Percentiles rank a stretch among this genome's conserved stretches.
These are phyloP conservation scores for Junco hyemalis DNA, from an alignment of 2,113 vertebrate species.

Conservation along the genomic window DNA sequence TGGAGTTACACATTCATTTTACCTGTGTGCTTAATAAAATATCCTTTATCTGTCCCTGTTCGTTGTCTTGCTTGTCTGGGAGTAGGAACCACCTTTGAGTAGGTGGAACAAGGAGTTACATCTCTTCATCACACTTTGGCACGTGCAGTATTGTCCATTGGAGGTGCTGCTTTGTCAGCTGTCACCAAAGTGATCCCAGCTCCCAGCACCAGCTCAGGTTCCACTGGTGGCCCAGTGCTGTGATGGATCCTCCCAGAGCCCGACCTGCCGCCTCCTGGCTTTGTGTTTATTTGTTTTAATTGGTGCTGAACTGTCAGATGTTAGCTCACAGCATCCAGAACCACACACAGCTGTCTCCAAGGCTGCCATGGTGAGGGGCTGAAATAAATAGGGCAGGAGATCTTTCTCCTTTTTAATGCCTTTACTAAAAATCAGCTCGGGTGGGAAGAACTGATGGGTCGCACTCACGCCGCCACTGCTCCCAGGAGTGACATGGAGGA, in stretches of 20 bases:
- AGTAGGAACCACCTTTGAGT: neutral
- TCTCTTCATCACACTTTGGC: neutral
- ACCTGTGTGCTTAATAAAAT: neutral
- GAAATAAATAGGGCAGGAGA: too few species aligned
- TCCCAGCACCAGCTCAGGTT: accelerated
- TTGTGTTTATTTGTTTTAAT: neutral
- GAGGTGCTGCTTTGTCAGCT: neutral
- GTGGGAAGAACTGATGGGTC: too few species aligned
- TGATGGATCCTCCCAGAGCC: neutral
- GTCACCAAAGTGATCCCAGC: neutral
- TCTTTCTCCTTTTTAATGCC: too few species aligned
- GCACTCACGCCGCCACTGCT: too few species aligned
- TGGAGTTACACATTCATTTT: neutral
- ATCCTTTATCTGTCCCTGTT: neutral
- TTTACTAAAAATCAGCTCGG: too few species aligned
- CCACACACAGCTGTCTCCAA: neutral
- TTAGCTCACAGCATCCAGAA: neutral
- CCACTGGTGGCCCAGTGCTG: neutral
- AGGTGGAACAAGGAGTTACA: neutral
- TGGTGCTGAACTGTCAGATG: accelerated
- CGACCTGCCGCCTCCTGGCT: neutral
- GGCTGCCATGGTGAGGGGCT: accelerated
- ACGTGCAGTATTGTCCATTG: neutral
- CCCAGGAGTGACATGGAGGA: too few species aligned
- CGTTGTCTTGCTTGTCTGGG: neutral